Evolutionary conservation across 92 coral and sea anemone genomes (phyloP), one percentile per base, ranked within the genome.

Genomic region (Epizoanthus fatuus): DNA sequence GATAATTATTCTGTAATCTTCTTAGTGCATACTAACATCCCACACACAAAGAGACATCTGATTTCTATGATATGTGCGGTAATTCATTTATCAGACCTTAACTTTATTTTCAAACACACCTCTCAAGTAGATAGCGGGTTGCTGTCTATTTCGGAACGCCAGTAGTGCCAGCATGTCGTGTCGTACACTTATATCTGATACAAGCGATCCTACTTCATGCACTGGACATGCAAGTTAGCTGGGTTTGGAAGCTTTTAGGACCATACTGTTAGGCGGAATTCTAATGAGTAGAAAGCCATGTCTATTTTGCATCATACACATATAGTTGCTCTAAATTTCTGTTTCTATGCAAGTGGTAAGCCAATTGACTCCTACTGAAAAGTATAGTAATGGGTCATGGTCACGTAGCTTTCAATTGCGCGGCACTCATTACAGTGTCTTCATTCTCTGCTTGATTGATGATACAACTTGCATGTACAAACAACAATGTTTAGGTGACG

Each of bases 21-120:
- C 16, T 42, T 39, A 54, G 39, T 42, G 56, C 55, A 70, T 44
- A 70, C 75, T 40, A 70, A 70, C 55, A 70, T 54, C 22, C 75
- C 75, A 70, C 75, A 70, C 75, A 70, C 56, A 42, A 47, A 70
- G 75, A 70, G 22, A 42, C 49, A 70, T 20, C 49, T 70, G 55
- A 39, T 13, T 19, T 22, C 7, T 9, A 45, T 45, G 75, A 70
- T 70, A 70, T 42, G 57, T 54, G 16, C 22, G 22, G 7, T 42
- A 70, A 70, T 70, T 70, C 75, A 70, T 70, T 70, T 70, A 70
- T 70, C 75, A 70, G 55, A 70, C 2, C 35, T 29, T 19, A 42
- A 16, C 22, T 42, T 69, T 47, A 45, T 70, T 70, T 47, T 45
- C 49, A 16, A 42, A 70, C 75, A 66, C 72, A 37, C 22, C 49